Conservation (phyloP, 2,888 invertebrate species). For the Catocala sponsa region DNA sequence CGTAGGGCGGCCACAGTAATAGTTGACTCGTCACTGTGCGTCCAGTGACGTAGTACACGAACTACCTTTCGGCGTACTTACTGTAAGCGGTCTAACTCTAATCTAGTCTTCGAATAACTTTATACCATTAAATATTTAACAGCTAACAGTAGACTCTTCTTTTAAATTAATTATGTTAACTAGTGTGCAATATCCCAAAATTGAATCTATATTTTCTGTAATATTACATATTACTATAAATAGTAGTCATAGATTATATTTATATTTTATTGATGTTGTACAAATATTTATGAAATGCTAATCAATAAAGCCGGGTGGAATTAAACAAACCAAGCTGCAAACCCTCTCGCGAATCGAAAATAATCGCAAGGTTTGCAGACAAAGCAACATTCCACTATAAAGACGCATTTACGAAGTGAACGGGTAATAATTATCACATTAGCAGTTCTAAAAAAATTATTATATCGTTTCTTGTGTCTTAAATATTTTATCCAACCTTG, state of each 20-base stretch:
- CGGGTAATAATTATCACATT: no score
- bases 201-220: constrained; percentile 1
- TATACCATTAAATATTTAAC: no score
- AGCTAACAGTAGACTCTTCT: no score
- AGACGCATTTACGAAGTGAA: no score
- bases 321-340: neutral
- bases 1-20: no score
- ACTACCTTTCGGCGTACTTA: neutral
- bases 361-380: neutral
- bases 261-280: constrained; percentile 9
- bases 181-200: constrained; percentile 6
- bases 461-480: no score
- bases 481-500: no score
- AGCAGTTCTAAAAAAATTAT: no score
- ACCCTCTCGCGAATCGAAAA: no score
- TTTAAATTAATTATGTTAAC: neutral
- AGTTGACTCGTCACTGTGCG: no score
- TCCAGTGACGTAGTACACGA: no score
- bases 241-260: neutral
- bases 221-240: constrained; percentile 6
- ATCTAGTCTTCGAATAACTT: neutral
- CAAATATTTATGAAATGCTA: constrained; percentile 4
- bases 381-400: neutral
- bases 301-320: neutral
- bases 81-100: neutral